Base-by-base conservation (phyloP, 2,888 invertebrate genomes). In the Heliconius aoede region DNA sequence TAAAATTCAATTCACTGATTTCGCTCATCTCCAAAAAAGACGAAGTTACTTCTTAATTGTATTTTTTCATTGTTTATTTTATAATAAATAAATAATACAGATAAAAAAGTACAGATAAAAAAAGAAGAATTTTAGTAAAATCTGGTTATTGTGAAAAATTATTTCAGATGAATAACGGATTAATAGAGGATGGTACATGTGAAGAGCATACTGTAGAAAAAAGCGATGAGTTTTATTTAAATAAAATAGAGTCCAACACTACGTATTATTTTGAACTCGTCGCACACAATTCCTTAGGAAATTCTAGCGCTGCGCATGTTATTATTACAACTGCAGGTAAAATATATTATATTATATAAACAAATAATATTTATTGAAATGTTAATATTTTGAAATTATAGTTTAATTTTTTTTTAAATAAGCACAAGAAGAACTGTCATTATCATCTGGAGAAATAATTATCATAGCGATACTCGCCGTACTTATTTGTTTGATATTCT, bases 391-490 rank as follows among this genome's bases (percentile, higher is more conserved):
- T n/a, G n/a, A n/a, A n/a, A n/a, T n/a, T n/a, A n/a, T n/a, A n/a
- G 1, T 26, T 61, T 28, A 18, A 61, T 2, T 13, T 36, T 65
- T 36, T 65, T 13, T 24, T 64, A n/a, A 32, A 84, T 51, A 51
- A 83, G 81, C 76, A 32, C 80, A 81, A 76, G 82, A 81, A 7
- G 72, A 80, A 18, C 77, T 95, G 4, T 80, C 91, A 18, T 90
- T 97, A 77, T 95, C 96, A 78, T 96, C 96, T 69, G 95, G 96
- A 3, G 96, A 96, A 46, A 96, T 98, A 79, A 97, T 98, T 81
- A 97, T 97, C 73, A 96, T 98, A 85, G 97, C 98, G 51, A 95
- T 98, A 74, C 96, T 96, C 2, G 96, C 97, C 40, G 96, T 98
- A 28, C 91, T 97, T 3, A 85, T 97, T 55, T 95, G 98, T 76